Evolutionary conservation across 2,888 invertebrate species (phyloP), one percentile per base, ranked within the genome.

Genomic region (Nasonovia ribisnigri): DNA sequence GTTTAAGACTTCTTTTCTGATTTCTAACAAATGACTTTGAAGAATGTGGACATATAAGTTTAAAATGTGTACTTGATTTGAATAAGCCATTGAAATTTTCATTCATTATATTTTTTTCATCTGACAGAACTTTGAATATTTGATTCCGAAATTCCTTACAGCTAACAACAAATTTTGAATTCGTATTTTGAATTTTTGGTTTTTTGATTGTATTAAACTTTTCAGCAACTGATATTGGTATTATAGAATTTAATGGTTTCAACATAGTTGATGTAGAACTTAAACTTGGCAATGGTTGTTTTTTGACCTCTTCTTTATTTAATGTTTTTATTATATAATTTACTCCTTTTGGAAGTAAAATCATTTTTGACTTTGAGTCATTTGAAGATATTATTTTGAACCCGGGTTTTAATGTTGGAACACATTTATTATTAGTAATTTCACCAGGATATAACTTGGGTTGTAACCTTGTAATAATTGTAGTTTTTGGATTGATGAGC

Each of bases 281-380:
- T 8, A 57, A 8, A 26, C 24, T 57, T 26, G 57, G 57, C 2
- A 57, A 57, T 57, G 57, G 8, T 57, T 26, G 57, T 26, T 57
- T 57, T 6, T 57, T 26, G 8, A 57, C 57, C 0, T 57, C 57
- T 54, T 42, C 20, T 57, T 43, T 84, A 26, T 57, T 57, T 26
- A 57, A 6, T 57, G 57, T 57, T 89, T 36, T 77, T 46, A 93
- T 5, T 29, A 89, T 26, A 57, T 57, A 57, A 84, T 84, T 90
- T 20, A 93, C 11, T 26, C 46, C 26, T 26, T 57, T 84, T 36
- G 89, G 36, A 60, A 93, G 8, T 36, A 93, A 16, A 93, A 46
- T 48, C 0, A 93, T 42, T 51, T 60, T 57, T 36, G 89, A 46
- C 8, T 93, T 90, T 84, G 43, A 16, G 11, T 93, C 89, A 48